A percentile compares a stretch with the other conserved stretches of the same genome.
These are phyloP conservation scores for Fregetta grallaria DNA, from an alignment of 2,113 vertebrate genomes.

Conservation along the genomic window DNA sequence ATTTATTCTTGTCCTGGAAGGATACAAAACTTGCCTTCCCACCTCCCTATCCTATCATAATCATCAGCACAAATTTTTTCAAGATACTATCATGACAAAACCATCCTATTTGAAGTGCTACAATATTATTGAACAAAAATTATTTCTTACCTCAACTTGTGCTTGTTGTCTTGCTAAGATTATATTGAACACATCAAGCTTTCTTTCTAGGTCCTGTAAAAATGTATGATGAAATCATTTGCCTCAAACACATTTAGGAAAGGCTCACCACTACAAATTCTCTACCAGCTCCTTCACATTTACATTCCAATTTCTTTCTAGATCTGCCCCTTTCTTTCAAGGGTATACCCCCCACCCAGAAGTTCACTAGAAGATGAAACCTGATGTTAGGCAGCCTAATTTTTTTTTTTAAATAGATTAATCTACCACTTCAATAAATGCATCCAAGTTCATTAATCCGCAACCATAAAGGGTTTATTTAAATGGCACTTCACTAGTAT, in stretches of 20 bases:
- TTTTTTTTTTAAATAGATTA: background rate
- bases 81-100: background rate
- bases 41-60: background rate
- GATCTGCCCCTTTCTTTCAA: background rate
- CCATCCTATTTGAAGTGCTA: background rate
- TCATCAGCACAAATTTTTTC: background rate
- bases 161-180: slow-evolving; percentile 91
- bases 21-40: background rate
- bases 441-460: background rate
- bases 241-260: background rate
- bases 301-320: background rate
- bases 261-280: background rate
- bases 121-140: background rate
- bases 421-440: background rate
- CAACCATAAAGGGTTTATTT: background rate
- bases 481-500: background rate
- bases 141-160: slow-evolving; percentile 85
- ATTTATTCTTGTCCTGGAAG: background rate
- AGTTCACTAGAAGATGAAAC: background rate
- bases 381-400: background rate
- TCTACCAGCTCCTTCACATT: background rate
- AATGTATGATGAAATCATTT: background rate
- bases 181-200: slow-evolving; percentile 93
- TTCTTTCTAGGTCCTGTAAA: slow-evolving; percentile 87
- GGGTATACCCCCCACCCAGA: background rate